Evolutionary conservation across 1,140 invertebrate species (phyloP), one percentile per base, ranked within the genome.

Genomic region (Brachionus asplanchnoidis): DNA sequence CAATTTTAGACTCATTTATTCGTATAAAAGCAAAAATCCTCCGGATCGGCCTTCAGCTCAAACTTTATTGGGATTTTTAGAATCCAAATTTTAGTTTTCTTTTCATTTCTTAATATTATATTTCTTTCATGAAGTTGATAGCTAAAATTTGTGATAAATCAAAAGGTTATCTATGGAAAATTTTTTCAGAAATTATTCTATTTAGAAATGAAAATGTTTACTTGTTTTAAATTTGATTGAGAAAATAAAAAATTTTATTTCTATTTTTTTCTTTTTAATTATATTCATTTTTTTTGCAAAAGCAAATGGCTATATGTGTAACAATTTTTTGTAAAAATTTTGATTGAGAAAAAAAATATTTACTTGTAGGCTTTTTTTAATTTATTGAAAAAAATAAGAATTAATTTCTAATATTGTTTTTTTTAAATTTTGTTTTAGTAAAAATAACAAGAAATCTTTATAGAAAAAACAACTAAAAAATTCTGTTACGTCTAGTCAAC

Each of bases 21-120:
- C 53, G 50, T 82, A 82, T 44, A 82, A 68, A 40, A 82, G 79
- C 11, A 82, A 82, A 65, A 82, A 7, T 65, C 79, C 79, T 32
- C 79, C 79, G 3, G 79, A 82, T 8, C 17, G 79, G 12, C 79
- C 79, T 1, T 82, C 79, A 32, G 42, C 44, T 4, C 20, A 36
- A 3, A 50, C 1, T 77, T 77, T 77, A 50, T 12, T 77, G 12
- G 26, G 53, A n/a, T 77, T 50, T 77, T 77, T 77, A 50, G 12
- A 77, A 50, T 50, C 40, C 26, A 77, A 46, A 77, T 50, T 50
- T 50, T 50, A 50, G 14, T 50, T 9, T 9, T 50, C 14, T 23
- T 77, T 77, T 77, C 42, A 14, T 36, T 46, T 73, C 40, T 73
- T 40, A 36, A 68, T 73, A 14, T 40, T 73, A 28, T 77, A 23